Conservation (phyloP, 1,140 invertebrate species). For the Maniola jurtina region DNA sequence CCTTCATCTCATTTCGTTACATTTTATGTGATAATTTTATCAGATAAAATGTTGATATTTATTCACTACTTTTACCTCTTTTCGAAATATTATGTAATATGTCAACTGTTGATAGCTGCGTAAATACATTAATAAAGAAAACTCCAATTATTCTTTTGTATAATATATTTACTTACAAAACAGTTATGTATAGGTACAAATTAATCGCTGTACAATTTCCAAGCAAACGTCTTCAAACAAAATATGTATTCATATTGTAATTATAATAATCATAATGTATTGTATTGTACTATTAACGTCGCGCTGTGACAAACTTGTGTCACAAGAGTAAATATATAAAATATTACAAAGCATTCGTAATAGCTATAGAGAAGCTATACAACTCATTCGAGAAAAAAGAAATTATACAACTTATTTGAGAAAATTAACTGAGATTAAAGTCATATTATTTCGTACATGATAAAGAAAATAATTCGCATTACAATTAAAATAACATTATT, state of each 20-base stretch:
- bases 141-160: slow-evolving; percentile 8
- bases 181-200: slow-evolving; percentile 61
- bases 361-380: slow-evolving; percentile 1
- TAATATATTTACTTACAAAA: slow-evolving; percentile 63
- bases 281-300: slow-evolving; percentile 25
- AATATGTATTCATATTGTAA: slow-evolving; percentile 18
- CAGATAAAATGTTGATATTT: neutral
- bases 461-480: neutral
- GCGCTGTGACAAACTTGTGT: neutral
- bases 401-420: slow-evolving; percentile 3
- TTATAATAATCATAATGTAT: slow-evolving; percentile 12
- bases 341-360: slow-evolving; percentile 22
- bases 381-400: slow-evolving; percentile 6
- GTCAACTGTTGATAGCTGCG: no score
- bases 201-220: slow-evolving; percentile 65
- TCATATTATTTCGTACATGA: slow-evolving; percentile 15
- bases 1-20: no score
- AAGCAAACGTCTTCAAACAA: slow-evolving; percentile 37
- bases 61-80: no score
- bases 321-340: slow-evolving; percentile 4
- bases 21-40: neutral
- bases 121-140: neutral
- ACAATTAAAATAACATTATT: slow-evolving; percentile 39
- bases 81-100: no score
- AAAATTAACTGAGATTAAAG: slow-evolving; percentile 9